Percentiles rank a stretch among this genome's conserved stretches.
Conservation (phyloP, 2,888 invertebrate species). For the Leptodirus hochenwartii region DNA sequence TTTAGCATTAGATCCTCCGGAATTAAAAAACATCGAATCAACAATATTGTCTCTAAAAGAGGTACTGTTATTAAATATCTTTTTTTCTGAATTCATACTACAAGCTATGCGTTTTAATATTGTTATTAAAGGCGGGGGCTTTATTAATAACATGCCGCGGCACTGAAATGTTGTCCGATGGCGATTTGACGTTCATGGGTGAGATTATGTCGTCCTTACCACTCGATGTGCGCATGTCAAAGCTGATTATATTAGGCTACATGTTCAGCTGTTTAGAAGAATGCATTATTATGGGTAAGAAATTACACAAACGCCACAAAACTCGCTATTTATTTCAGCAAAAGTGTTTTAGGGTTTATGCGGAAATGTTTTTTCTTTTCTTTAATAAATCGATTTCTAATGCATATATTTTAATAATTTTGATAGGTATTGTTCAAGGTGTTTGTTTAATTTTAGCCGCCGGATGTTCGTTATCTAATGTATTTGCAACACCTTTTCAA, state of each 20-base stretch:
- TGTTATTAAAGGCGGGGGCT: conserved; percentile 47
- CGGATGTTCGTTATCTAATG: conserved; percentile 59
- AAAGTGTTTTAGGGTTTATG: not conserved
- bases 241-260: conserved; percentile 72
- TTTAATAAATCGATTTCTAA: not conserved
- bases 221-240: conserved; percentile 61
- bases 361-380: not conserved
- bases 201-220: conserved; percentile 67
- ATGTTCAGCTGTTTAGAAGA: conserved; percentile 74
- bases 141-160: conserved; percentile 39
- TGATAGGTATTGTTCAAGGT: too few species aligned
- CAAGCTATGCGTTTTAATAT: not conserved
- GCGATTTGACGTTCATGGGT: conserved; percentile 76
- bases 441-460: conserved; percentile 54
- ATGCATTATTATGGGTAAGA: conserved; percentile 60
- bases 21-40: conserved; percentile 58
- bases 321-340: not conserved
- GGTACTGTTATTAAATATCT: conserved; percentile 23
- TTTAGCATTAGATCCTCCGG: conserved; percentile 73
- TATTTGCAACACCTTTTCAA: conserved; percentile 59
- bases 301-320: too few species aligned
- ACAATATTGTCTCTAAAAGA: conserved; percentile 76
- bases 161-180: conserved; percentile 35
- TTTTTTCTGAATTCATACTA: not conserved
- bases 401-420: not conserved